Evolutionary conservation across 1,140 invertebrate species (phyloP).

Genomic region (Zaprionus tsacasi): DNA sequence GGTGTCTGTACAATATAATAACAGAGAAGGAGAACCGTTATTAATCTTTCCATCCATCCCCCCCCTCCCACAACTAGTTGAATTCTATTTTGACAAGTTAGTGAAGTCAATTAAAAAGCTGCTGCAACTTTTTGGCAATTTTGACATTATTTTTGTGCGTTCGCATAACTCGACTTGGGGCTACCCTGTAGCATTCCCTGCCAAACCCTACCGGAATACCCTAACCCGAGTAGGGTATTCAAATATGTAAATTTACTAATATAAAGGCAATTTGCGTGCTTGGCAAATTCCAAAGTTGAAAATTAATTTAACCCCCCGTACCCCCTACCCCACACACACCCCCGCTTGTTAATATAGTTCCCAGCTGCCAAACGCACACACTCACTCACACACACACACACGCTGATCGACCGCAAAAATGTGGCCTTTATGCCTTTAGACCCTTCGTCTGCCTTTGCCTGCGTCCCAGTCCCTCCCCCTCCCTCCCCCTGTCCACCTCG

Average conservation of each 20-base stretch:
- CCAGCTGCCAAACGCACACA: slow-evolving; percentile 1
- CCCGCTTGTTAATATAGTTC: background rate
- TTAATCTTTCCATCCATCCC: background rate
- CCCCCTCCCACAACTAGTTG: background rate
- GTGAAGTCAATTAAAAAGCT: slow-evolving; percentile 3
- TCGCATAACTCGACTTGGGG: background rate
- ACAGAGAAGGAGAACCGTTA: background rate
- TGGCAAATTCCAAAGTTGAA: background rate
- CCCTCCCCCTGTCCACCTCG: background rate
- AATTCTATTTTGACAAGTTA: background rate
- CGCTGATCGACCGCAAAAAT: slow-evolving; percentile 2
- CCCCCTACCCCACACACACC: background rate
- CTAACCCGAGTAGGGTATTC: background rate
- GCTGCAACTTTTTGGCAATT: background rate
- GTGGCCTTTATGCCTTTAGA: background rate
- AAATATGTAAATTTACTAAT: slow-evolving; percentile 2
- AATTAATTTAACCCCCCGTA: background rate
- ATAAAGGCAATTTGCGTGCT: slow-evolving; percentile 4
- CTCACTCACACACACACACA: background rate
- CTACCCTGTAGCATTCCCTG: background rate
- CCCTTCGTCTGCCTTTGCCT: background rate
- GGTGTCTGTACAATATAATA: slow-evolving; percentile 52
- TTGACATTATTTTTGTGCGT: background rate
- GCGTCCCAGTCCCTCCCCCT: background rate
- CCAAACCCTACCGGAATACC: background rate